Evolutionary conservation across 2,113 vertebrate species (phyloP), one percentile per base, ranked within the genome.

Genomic region (Carassius gibelio): DNA sequence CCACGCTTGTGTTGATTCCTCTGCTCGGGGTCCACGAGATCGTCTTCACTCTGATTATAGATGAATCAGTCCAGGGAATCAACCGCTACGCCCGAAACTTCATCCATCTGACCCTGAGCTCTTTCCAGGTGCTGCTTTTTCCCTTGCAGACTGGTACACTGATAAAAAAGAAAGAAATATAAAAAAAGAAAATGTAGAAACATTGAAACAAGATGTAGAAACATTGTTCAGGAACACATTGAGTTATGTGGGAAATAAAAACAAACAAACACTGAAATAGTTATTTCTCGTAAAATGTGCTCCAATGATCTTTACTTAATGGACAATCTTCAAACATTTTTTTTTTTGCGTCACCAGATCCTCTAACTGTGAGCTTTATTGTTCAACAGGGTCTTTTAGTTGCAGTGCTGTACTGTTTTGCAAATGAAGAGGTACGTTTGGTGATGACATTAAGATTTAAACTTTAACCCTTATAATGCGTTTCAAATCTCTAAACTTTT

Each of bases 21-120:
- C 86, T 99, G 86, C 17, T 99, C 90, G 98, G 98, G 15, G 96
- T 99, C 87, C 98, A 99, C 0, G 97, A 99, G 75, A 93, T 99
- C 78, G 89, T 97, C 17, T 98, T 99, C 88, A 94, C 92, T 0
- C 94, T 98, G 86, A 86, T 99, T 83, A 91, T 94, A 0, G 97
- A 99, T 13, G 98, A 99, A 26, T 96, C 96, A 36, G 86, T 97
- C 62, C 88, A 96, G 88, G 96, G 95, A 76, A 92, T 89, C 89
- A 90, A 93, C 76, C 96, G 92, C 75, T 94, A 94, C 0, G 92
- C 95, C 48, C 93, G 95, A 80, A 93, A 96, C 91, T 97, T 97
- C 87, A 89, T 99, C 88, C 95, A 99, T 87, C 90, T 99, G 89
- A 96, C 95, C 3, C 92, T 99, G 90, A 95, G 95, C 90, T 99